Base-by-base conservation (phyloP, 2,888 invertebrate genomes). In the Platerodrilus igneus region DNA sequence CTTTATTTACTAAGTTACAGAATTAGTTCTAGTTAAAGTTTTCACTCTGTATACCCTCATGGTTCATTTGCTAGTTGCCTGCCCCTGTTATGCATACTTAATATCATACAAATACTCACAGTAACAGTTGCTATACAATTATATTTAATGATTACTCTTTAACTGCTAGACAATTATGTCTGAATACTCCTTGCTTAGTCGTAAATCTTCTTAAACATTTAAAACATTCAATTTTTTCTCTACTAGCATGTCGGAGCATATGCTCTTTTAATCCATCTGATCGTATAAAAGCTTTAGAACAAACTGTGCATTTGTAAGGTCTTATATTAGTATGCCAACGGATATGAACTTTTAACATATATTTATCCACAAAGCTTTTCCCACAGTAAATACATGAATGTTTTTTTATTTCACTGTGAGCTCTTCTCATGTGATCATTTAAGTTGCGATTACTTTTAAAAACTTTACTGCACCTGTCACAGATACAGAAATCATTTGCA, bases 241-340 rank as follows among this genome's bases (percentile, higher is more conserved):
- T 47, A 27, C 55, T 48, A 0, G 53, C 55, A 36, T 63, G 62
- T 3, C 50, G 57, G 9, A 38, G 43, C 45, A 56, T 47, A 42
- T 63, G 63, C 40, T 61, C 60, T 37, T 58, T 59, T 15, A 63
- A 41, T 7, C 57, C 57, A 40, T 63, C 62, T 1, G 60, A 57
- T 20, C 62, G 47, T 9, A 56, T 56, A 46, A 63, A 63, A 4
- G 57, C 49, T 38, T 60, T 59, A 18, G 54, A 52, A 33, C 62
- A 63, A 23, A 55, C 25, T 2, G 46, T 47, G 35, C 63, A 63
- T 29, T 51, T 44, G 37, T 60, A 62, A 2, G 62, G 63, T 38
- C 58, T 41, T 4, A 57, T 51, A 4, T 62, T 62, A 2, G 60
- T 62, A 40, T 63, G 63, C 4, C 51, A 52, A 18, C 63, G 45